Percentiles rank a stretch among this genome's conserved stretches.
Conservation (phyloP, 92 coral and sea anemone genomes). For the Paramuricea clavata region DNA sequence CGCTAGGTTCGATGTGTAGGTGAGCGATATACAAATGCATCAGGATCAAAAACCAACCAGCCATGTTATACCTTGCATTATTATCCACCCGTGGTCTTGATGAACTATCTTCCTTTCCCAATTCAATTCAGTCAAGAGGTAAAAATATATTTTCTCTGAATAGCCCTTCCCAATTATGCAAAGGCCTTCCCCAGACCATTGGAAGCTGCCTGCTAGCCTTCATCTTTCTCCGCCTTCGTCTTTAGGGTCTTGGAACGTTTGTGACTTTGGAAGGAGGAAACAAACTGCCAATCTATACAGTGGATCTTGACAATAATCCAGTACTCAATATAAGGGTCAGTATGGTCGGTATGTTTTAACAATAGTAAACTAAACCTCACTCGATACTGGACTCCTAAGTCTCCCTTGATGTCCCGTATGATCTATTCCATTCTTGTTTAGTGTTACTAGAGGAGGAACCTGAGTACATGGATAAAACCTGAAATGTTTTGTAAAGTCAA, state of each 20-base stretch:
- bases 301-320: slow-evolving; percentile 13
- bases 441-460: too few species aligned
- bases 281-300: slow-evolving; percentile 39
- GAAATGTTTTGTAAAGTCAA: too few species aligned
- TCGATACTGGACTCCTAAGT: too few species aligned
- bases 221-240: slow-evolving; percentile 35
- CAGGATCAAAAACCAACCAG: slow-evolving; percentile 74
- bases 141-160: too few species aligned
- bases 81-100: slow-evolving; percentile 85
- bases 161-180: too few species aligned
- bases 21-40: slow-evolving; percentile 75
- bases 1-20: slow-evolving; percentile 79
- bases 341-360: background rate
- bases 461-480: too few species aligned
- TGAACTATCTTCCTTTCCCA: slow-evolving; percentile 88
- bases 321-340: slow-evolving; percentile 54
- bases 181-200: too few species aligned
- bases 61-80: slow-evolving; percentile 82
- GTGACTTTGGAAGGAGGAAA: slow-evolving; percentile 73
- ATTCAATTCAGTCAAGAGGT: slow-evolving; percentile 79
- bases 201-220: too few species aligned
- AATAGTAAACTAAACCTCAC: background rate
- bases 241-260: slow-evolving; percentile 81
- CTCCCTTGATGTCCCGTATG: too few species aligned
- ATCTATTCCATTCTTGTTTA: too few species aligned